These are phyloP conservation scores for Gallinago nigripennis DNA, from an alignment of 2,797 vertebrate genomes.

Conservation along the genomic window DNA sequence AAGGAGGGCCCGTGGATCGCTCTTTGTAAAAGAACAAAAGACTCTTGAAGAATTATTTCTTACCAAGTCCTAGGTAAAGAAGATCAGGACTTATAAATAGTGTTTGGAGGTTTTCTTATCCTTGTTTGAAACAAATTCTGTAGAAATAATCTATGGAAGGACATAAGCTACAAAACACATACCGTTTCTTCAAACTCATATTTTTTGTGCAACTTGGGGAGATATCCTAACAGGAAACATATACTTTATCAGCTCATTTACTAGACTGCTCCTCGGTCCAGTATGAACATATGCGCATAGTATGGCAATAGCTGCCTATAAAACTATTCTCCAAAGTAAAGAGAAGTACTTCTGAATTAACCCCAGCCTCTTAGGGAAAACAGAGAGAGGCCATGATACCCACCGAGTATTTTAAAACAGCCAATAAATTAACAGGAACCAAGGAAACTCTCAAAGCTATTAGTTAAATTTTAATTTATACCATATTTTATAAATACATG, in stretches of 20 bases:
- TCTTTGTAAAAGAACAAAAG: neutral
- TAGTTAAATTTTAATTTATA: slow-evolving; percentile 38
- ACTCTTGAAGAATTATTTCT: neutral
- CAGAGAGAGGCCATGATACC: neutral
- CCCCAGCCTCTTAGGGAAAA: neutral
- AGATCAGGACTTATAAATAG: neutral
- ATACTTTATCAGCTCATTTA: neutral
- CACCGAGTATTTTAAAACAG: slow-evolving; percentile 1
- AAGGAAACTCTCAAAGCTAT: slow-evolving; percentile 43
- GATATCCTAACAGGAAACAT: neutral
- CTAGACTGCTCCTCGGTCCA: neutral
- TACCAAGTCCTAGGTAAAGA: neutral
- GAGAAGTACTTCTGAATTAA: neutral
- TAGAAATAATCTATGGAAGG: neutral
- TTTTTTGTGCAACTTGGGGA: neutral
- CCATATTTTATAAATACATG: slow-evolving; percentile 24
- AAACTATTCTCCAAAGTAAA: neutral
- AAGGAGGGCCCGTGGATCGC: fast-evolving
- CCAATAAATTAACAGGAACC: slow-evolving; percentile 28
- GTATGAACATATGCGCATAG: neutral
- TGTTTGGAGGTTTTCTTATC: neutral
- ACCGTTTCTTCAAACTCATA: neutral
- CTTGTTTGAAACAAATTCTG: neutral
- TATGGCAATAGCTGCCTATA: neutral
- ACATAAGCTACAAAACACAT: neutral